Evolutionary conservation across 2,113 vertebrate genomes (phyloP).

Genomic region (Stigmatopora nigra): DNA sequence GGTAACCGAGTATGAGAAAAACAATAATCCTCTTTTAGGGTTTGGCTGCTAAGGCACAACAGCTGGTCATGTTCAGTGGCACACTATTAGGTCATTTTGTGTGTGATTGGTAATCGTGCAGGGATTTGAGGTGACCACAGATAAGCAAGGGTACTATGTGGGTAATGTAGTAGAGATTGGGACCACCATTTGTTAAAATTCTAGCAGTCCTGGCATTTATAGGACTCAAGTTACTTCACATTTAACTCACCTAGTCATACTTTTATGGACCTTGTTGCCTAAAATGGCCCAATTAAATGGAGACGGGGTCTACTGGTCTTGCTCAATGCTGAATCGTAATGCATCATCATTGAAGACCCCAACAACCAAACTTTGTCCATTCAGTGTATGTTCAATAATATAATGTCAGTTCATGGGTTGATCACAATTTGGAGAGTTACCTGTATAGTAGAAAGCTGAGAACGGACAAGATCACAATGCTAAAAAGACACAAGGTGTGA

Average conservation of each 20-base stretch:
- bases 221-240: background rate
- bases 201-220: background rate
- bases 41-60: constrained; percentile 38
- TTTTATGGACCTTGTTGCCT: background rate
- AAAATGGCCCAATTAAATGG: too few relatives aligned
- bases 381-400: background rate
- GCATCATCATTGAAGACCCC: background rate
- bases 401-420: too few relatives aligned
- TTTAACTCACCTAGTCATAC: background rate
- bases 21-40: constrained; percentile 60
- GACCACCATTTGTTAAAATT: background rate
- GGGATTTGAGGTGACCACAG: background rate
- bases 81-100: constrained; percentile 13
- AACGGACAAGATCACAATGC: background rate
- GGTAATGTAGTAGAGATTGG: background rate
- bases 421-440: background rate
- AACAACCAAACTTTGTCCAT: background rate
- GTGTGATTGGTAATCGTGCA: background rate
- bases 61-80: constrained; percentile 43
- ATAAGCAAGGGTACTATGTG: background rate
- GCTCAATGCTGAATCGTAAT: too few relatives aligned
- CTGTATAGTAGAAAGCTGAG: background rate
- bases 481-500: background rate
- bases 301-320: too few relatives aligned
- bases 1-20: constrained; percentile 47